A percentile compares a stretch with the other conserved stretches of the same genome.
These are phyloP conservation scores for Anoplopoma fimbria DNA, from an alignment of 2,113 vertebrate genomes.

Conservation along the genomic window DNA sequence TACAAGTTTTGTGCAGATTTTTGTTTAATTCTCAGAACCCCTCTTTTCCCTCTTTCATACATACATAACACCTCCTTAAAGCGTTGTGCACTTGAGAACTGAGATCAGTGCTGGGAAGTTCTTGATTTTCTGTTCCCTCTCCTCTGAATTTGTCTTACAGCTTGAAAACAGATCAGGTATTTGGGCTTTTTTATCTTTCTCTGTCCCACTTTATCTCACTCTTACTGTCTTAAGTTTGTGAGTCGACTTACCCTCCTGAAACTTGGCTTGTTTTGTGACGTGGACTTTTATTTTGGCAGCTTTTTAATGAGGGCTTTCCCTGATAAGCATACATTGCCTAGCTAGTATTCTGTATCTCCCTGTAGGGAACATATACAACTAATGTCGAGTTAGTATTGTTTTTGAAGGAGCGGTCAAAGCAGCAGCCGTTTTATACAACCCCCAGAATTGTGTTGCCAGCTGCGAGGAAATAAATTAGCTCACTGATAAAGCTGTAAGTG, in stretches of 20 bases:
- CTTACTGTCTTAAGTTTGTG: not conserved
- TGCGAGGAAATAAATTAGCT: conserved; percentile 20
- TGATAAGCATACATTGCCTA: not conserved
- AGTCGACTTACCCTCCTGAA: not conserved
- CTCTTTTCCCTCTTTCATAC: conserved; percentile 21
- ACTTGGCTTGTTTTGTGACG: conserved; percentile 1
- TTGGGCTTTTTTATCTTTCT: not conserved
- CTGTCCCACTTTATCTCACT: conserved; percentile 3
- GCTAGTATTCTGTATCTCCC: not conserved
- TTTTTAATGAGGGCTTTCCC: conserved; percentile 11
- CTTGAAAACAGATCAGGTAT: conserved; percentile 24
- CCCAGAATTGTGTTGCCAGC: not conserved
- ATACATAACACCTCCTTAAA: conserved; percentile 27
- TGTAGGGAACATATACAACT: not conserved
- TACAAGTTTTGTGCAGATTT: conserved; percentile 23
- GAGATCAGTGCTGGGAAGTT: conserved; percentile 7
- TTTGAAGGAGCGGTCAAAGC: conserved; percentile 31
- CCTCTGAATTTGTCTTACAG: conserved; percentile 11
- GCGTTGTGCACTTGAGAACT: conserved; percentile 4
- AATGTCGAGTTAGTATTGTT: conserved; percentile 36
- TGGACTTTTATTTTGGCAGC: not conserved
- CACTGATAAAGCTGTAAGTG: conserved; percentile 6
- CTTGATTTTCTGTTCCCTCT: conserved; percentile 7
- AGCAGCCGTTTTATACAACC: conserved; percentile 18
- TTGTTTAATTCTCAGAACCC: conserved; percentile 8